Conservation (phyloP, 2,113 vertebrate species). For the Ammodytes marinus region DNA sequence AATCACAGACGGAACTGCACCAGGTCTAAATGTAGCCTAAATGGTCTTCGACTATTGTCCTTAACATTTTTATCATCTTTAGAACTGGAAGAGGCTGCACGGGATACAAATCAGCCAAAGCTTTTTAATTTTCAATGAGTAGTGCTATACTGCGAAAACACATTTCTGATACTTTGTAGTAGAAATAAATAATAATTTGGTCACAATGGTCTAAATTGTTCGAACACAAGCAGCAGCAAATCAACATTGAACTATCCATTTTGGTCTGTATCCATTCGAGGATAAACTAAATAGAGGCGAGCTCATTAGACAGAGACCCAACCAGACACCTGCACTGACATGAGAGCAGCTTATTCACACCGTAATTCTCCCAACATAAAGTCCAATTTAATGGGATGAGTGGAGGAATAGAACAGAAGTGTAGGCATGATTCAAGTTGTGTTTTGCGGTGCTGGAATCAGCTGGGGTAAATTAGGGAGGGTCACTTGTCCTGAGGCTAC, state of each 20-base stretch:
- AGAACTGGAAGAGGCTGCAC: constrained; percentile 7
- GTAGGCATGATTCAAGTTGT: constrained; percentile 35
- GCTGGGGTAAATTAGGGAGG: constrained; percentile 37
- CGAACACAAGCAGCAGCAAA: not conserved
- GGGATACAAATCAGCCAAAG: not conserved
- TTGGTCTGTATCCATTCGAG: constrained; percentile 9
- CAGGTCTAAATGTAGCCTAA: constrained; percentile 25
- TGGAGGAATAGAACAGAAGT: constrained; percentile 28
- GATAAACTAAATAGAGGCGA: constrained; percentile 17
- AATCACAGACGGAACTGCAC: constrained; percentile 44
- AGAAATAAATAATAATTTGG: no score
- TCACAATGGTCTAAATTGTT: not conserved
- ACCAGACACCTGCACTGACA: constrained; percentile 22
- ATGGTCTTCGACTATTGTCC: not conserved
- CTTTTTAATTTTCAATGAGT: constrained; percentile 10
- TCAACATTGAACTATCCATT: constrained; percentile 18
- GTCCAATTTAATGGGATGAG: constrained; percentile 61
- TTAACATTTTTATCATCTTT: constrained; percentile 5
- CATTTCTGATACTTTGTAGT: not conserved
- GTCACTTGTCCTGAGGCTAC: constrained; percentile 13
- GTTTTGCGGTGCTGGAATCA: constrained; percentile 27
- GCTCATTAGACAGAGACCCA: constrained; percentile 23
- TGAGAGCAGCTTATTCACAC: constrained; percentile 38
- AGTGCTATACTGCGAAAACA: not conserved
- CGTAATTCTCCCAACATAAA: constrained; percentile 43